These are phyloP conservation scores for Endotricha flammealis DNA, from an alignment of 2,888 invertebrate genomes.

Conservation along the genomic window DNA sequence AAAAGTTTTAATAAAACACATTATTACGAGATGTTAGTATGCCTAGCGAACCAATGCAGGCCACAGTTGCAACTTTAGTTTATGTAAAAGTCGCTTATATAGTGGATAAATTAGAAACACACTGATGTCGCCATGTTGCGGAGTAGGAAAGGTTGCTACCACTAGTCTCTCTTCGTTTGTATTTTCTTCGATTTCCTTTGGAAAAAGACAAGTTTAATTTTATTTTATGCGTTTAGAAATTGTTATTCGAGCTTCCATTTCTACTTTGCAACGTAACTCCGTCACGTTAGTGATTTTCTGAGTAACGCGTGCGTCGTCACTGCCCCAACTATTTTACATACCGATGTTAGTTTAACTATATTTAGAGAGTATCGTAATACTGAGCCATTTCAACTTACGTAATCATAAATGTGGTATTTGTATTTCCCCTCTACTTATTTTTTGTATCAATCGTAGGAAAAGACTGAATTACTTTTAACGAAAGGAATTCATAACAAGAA, in stretches of 20 bases:
- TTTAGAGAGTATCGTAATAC: slow-evolving; percentile 45
- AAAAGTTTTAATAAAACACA: too few relatives aligned
- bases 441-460: slow-evolving; percentile 70
- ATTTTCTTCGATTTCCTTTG: slow-evolving; percentile 7
- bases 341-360: slow-evolving; percentile 71
- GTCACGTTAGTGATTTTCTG: slow-evolving; percentile 7
- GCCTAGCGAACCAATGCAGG: too few relatives aligned
- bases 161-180: slow-evolving; percentile 14
- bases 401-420: slow-evolving; percentile 43
- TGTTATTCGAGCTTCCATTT: neutral
- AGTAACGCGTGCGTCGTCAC: slow-evolving; percentile 47
- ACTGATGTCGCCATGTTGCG: neutral
- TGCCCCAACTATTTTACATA: slow-evolving; percentile 70
- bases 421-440: slow-evolving; percentile 53
- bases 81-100: slow-evolving; percentile 24
- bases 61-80: too few relatives aligned
- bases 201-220: neutral
- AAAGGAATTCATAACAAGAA: slow-evolving; percentile 64
- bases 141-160: neutral
- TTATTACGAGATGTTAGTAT: too few relatives aligned
- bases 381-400: slow-evolving; percentile 64
- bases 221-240: neutral
- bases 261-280: neutral
- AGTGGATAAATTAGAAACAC: slow-evolving; percentile 7
- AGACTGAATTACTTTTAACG: slow-evolving; percentile 57